phyloP scores from a whole-genome alignment of 2,888 invertebrate species.

The Hirtodrosophila histrioides region DNA sequence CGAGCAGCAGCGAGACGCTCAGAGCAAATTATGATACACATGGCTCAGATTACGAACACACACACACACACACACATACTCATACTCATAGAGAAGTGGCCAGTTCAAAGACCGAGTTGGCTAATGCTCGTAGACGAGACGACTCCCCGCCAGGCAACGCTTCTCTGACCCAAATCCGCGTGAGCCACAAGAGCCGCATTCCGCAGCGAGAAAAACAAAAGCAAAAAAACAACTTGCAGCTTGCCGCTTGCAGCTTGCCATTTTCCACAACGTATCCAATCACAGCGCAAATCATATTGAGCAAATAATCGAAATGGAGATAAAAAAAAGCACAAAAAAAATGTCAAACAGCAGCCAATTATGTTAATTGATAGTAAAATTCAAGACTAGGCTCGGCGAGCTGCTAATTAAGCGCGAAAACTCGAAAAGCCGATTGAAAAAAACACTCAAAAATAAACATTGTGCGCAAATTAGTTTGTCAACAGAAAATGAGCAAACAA shows the following conservation, averaged over 20 bases:
- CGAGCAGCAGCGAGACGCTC: constrained; percentile 21
- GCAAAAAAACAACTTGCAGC: not conserved
- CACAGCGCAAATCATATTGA: constrained; percentile 59
- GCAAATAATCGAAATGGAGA: constrained; percentile 39
- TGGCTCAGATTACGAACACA: constrained; percentile 50
- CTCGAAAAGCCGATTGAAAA: constrained; percentile 8
- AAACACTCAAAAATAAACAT: constrained; percentile 17
- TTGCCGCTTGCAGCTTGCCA: constrained; percentile 32
- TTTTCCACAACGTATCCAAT: constrained; percentile 54
- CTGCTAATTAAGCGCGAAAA: constrained; percentile 63
- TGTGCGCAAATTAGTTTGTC: constrained; percentile 65
- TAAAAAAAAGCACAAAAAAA: constrained; percentile 6
- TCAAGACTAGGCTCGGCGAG: constrained; percentile 43
- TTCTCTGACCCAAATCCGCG: constrained; percentile 54
- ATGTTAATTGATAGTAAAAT: constrained; percentile 76
- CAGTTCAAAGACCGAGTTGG: constrained; percentile 61
- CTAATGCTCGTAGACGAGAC: constrained; percentile 24
- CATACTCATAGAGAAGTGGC: constrained; percentile 27
- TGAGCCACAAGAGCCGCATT: constrained; percentile 46
- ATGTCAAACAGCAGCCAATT: constrained; percentile 57
- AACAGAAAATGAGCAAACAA: constrained; percentile 27
- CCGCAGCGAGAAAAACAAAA: constrained; percentile 30
- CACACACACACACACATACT: constrained; percentile 9
- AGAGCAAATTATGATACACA: constrained; percentile 67
- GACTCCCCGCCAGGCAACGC: constrained; percentile 28